phyloP scores from a whole-genome alignment of 23 tunicate species.

The Corella eumyota region DNA sequence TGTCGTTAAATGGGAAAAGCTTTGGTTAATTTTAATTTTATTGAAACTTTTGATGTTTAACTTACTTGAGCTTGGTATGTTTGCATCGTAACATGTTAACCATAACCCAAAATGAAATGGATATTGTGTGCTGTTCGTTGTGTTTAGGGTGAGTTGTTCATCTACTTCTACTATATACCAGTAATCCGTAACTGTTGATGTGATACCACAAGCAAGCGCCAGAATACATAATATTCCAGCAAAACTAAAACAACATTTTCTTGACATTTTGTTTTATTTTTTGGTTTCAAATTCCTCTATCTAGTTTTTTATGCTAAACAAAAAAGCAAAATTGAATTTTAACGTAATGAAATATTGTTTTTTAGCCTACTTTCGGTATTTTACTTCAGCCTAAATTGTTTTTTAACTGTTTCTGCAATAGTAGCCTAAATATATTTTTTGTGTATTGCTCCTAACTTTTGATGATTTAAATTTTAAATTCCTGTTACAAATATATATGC shows the following conservation, averaged over 20 bases:
- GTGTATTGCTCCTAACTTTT: too few species aligned
- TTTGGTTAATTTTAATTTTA: neutral
- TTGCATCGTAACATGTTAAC: slow-evolving; percentile 45
- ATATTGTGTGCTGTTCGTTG: slow-evolving; percentile 9
- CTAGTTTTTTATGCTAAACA: too few species aligned
- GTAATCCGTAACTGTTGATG: slow-evolving; percentile 1
- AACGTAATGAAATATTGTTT: too few species aligned
- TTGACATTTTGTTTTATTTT: slow-evolving; percentile 2
- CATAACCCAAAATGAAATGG: slow-evolving; percentile 46
- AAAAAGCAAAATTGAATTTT: too few species aligned
- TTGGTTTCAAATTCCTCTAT: too few species aligned
- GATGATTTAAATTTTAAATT: too few species aligned
- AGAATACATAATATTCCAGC: neutral
- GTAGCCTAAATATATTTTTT: too few species aligned
- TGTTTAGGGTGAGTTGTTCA: neutral
- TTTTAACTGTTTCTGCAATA: too few species aligned
- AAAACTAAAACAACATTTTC: neutral
- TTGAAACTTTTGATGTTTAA: neutral
- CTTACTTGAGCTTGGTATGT: slow-evolving; percentile 29
- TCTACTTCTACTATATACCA: neutral
- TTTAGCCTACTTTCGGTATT: too few species aligned
- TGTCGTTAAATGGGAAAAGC: too few species aligned
- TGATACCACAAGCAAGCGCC: neutral
- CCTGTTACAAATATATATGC: too few species aligned
- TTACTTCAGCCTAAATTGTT: too few species aligned